Conservation (phyloP, 1,140 invertebrate species). For the Drosophila tani region DNA sequence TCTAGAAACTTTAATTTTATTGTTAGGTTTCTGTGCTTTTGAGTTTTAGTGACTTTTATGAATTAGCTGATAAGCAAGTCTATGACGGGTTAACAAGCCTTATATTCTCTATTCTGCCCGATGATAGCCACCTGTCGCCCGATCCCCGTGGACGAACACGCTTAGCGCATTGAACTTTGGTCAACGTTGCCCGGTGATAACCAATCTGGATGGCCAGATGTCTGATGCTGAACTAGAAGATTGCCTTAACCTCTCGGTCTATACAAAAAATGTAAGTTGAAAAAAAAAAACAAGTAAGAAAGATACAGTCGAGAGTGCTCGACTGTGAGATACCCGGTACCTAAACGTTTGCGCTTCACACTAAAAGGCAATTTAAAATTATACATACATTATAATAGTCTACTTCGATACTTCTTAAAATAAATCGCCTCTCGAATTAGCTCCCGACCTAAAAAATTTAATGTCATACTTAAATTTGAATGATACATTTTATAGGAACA, state of each 20-base stretch:
- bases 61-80: slow-evolving; percentile 40
- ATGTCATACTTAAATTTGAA: too few relatives aligned
- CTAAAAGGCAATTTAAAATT: too few relatives aligned
- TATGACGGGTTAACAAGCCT: slow-evolving; percentile 20
- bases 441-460: too few relatives aligned
- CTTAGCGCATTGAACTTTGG: slow-evolving; percentile 68
- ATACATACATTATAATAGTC: too few relatives aligned
- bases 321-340: too few relatives aligned
- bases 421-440: too few relatives aligned
- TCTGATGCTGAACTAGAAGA: slow-evolving; percentile 74
- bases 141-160: slow-evolving; percentile 61
- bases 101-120: slow-evolving; percentile 6
- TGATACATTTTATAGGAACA: too few relatives aligned
- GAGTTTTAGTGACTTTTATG: slow-evolving; percentile 24
- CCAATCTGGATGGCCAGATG: slow-evolving; percentile 45
- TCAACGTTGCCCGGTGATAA: slow-evolving; percentile 79
- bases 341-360: too few relatives aligned
- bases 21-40: not conserved
- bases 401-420: too few relatives aligned
- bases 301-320: too few relatives aligned
- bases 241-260: slow-evolving; percentile 78
- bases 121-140: slow-evolving; percentile 63
- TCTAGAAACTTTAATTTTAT: not conserved
- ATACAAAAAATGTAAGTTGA: slow-evolving; percentile 76
- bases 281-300: too few relatives aligned